Evolutionary conservation across 1,140 invertebrate species (phyloP), one percentile per base, ranked within the genome.

Genomic region (Drosophila ironensis): DNA sequence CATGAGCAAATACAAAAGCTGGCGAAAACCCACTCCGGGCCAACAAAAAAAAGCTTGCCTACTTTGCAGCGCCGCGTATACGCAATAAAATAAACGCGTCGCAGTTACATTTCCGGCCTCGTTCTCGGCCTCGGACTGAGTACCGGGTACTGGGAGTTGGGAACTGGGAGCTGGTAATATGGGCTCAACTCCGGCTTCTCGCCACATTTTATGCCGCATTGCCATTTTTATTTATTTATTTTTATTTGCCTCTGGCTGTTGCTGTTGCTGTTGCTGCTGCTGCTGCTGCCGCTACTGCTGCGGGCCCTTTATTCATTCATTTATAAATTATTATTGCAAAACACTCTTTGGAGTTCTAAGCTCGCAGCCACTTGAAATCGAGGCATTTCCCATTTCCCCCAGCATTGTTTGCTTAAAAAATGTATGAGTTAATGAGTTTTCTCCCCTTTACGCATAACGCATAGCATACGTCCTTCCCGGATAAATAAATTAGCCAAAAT

Each of bases 31-130:
- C 47, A 53, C 30, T 38, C 46, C 48, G 7, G 9, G 38, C n/a
- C n/a, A n/a, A n/a, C n/a, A n/a, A n/a, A 28, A 46, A 54, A 72
- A 72, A 53, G 68, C 72, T 76, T 81, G 77, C 76, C 76, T 81
- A 76, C 73, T 73, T 84, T 82, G 50, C 50, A 40, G 73, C 57
- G 45, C 27, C 35, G 78, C 78, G 80, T 84, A 84, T 84, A 84
- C 78, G 78, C 80, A 84, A 84, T 84, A 84, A 84, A 84, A 84
- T 84, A 84, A 84, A 86, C 78, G 80, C 80, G 78, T 59, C 78
- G 64, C 78, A 86, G 80, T 63, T 60, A 74, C 80, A 82, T 70
- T 82, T 86, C 66, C 72, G 64, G 61, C 52, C 52, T 80, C 17
- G n/a, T n/a, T n/a, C 59, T 48, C 38, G 17, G 9, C n/a, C 46